Evolutionary conservation across 2,888 invertebrate species (phyloP), one percentile per base, ranked within the genome.

Genomic region (Ferrisia virgata): DNA sequence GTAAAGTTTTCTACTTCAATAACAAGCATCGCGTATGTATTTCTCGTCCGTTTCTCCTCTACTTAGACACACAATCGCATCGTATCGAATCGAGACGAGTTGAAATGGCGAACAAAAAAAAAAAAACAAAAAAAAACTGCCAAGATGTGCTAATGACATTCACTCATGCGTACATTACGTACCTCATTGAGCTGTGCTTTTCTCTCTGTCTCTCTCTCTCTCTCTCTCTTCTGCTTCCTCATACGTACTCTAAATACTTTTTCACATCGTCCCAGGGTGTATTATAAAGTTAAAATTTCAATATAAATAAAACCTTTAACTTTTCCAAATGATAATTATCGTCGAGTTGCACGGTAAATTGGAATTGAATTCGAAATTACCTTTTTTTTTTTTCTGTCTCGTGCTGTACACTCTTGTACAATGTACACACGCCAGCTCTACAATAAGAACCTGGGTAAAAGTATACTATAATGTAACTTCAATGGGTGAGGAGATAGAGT

Each of bases 251-350:
- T 11, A 11, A n/a, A n/a, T n/a, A n/a, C n/a, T n/a, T n/a, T n/a
- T 22, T 58, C 53, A 22, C 22, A 6, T 69, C 31, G 31, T 11
- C 36, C n/a, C n/a, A n/a, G n/a, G n/a, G n/a, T n/a, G 72, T n/a
- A 33, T 72, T 33, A 28, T 64, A 72, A 72, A 72, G 72, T 72
- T 72, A 9, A 72, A 72, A 72, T 72, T 72, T 72, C 72, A 72
- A 72, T 72, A 72, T 72, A 72, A 72, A 72, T 72, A 72, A 72
- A 72, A 72, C 72, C 72, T 72, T 72, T 72, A 72, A 72, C 72
- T 72, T 72, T 72, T 72, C 33, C 72, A n/a, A 36, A 72, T 72
- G 72, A 72, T 72, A 72, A 72, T 72, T 72, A 72, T 72, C 72
- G 72, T 72, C 72, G 72, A 72, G 72, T 72, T 72, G 22, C 64